Conservation (phyloP, 37 sponge, comb jelly and placozoan species). For the Crambe crambe region DNA sequence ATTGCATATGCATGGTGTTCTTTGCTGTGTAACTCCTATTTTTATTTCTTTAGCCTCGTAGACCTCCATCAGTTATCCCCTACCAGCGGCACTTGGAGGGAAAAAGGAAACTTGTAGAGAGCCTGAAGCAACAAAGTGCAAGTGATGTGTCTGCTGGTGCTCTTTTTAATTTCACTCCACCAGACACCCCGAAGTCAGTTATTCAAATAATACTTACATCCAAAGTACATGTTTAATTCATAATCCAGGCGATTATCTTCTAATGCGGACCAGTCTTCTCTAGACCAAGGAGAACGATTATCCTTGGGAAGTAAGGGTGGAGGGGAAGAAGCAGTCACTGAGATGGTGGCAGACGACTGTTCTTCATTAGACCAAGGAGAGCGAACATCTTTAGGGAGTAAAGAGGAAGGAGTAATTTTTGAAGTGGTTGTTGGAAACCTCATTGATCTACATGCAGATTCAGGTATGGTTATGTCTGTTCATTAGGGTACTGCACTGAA, state of each 20-base stretch:
- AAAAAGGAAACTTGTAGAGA: slow-evolving; percentile 39
- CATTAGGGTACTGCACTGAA: too few species aligned
- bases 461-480: slow-evolving; percentile 6
- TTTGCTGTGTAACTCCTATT: neutral
- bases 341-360: too few species aligned
- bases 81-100: slow-evolving; percentile 59
- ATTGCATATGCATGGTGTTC: too few species aligned
- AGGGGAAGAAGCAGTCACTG: slow-evolving; percentile 10
- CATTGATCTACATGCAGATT: slow-evolving; percentile 24
- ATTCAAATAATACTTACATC: neutral
- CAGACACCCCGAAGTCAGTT: slow-evolving; percentile 18
- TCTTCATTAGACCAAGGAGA: slow-evolving; percentile 35
- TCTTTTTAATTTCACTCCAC: slow-evolving; percentile 16
- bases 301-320: slow-evolving; percentile 33
- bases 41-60: slow-evolving; percentile 11
- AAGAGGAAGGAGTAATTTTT: slow-evolving; percentile 3
- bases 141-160: neutral
- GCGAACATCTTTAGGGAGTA: slow-evolving; percentile 30
- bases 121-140: slow-evolving; percentile 20
- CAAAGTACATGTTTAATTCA: neutral
- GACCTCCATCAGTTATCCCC: slow-evolving; percentile 55
- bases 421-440: slow-evolving; percentile 58
- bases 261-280: slow-evolving; percentile 18
- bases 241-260: neutral
- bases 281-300: slow-evolving; percentile 33